phyloP scores from a whole-genome alignment of 2,888 invertebrate genomes.

The Drosophila dives region DNA sequence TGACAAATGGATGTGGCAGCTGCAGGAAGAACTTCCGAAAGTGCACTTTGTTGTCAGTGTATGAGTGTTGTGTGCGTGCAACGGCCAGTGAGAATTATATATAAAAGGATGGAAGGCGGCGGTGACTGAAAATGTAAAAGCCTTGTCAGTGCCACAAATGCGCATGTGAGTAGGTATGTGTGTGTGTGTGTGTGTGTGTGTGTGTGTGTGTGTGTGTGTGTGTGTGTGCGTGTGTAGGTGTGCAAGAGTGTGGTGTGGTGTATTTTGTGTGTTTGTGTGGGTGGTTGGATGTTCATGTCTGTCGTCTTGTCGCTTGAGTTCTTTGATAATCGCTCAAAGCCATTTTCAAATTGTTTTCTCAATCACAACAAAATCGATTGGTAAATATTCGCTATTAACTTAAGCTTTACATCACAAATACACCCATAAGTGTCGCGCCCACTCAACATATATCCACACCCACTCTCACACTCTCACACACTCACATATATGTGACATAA shows the following conservation, averaged over 20 bases:
- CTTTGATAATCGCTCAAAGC: constrained; percentile 69
- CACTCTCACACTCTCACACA: constrained; percentile 1
- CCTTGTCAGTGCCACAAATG: constrained; percentile 32
- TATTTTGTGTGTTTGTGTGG: constrained; percentile 9
- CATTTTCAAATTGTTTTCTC: constrained; percentile 76
- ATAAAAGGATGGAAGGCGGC: constrained; percentile 37
- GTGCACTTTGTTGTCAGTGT: constrained; percentile 24
- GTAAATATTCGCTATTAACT: constrained; percentile 65
- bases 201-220: constrained; percentile 15
- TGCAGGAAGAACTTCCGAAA: constrained; percentile 26
- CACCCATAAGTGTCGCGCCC: constrained; percentile 23
- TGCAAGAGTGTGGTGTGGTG: neutral
- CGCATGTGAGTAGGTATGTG: constrained; percentile 17
- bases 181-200: constrained; percentile 3
- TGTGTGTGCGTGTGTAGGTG: constrained; percentile 5
- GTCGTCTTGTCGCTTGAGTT: constrained; percentile 62
- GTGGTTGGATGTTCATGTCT: constrained; percentile 50
- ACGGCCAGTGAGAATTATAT: constrained; percentile 34
- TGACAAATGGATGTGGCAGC: constrained; percentile 37
- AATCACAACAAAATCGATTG: constrained; percentile 76
- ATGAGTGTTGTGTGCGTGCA: constrained; percentile 5
- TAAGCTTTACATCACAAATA: constrained; percentile 40
- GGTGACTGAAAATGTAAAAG: constrained; percentile 23
- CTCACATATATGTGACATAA: constrained; percentile 19
- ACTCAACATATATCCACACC: constrained; percentile 14